Conservation (phyloP, 2,113 vertebrate species). For the Ariopsis seemanni region DNA sequence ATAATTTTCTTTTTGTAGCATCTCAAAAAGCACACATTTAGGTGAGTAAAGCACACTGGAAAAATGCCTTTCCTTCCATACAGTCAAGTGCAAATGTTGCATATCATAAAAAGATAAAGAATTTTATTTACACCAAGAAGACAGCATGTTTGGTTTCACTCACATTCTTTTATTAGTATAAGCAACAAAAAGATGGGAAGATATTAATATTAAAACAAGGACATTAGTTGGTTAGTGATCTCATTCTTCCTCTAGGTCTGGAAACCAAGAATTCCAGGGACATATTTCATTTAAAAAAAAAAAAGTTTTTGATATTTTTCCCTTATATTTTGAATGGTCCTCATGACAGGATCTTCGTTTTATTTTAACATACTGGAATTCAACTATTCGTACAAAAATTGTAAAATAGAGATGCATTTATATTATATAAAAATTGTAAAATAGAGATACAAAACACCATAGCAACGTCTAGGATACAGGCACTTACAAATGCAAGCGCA, state of each 20-base stretch:
- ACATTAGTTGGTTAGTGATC: not conserved
- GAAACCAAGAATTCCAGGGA: not conserved
- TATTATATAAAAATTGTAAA: no score
- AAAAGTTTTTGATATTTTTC: not conserved
- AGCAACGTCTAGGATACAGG: no score
- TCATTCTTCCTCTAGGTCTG: not conserved
- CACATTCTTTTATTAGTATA: not conserved
- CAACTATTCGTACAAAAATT: not conserved
- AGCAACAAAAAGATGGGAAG: not conserved
- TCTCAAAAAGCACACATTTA: constrained; percentile 63
- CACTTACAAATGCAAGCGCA: no score
- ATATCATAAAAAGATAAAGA: not conserved
- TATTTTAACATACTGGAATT: not conserved
- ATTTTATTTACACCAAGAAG: not conserved
- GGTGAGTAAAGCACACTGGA: constrained; percentile 59
- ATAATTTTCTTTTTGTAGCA: constrained; percentile 55
- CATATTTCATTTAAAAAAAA: not conserved
- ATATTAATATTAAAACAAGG: not conserved
- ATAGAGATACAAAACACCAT: not conserved
- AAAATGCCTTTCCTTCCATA: not conserved
- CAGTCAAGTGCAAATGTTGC: not conserved
- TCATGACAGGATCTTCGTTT: not conserved
- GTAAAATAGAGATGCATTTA: not conserved
- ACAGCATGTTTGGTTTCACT: not conserved
- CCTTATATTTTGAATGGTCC: not conserved